Percentiles rank a stretch among this genome's conserved stretches.
These are phyloP conservation scores for Hirudinaria manillensis DNA, from an alignment of 2,888 invertebrate species.

Conservation along the genomic window DNA sequence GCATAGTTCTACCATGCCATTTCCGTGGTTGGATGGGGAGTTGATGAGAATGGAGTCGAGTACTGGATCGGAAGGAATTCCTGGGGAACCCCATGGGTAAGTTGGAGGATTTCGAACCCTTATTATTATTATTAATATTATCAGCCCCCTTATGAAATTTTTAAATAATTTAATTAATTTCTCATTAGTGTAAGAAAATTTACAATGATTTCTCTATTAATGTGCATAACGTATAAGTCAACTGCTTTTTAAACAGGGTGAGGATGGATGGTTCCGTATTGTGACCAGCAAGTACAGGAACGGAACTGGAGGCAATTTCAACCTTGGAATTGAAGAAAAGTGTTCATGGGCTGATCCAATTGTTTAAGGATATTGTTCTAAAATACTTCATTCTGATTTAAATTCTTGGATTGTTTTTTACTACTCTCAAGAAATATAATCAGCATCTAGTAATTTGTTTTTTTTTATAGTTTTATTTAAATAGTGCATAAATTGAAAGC, in stretches of 20 bases:
- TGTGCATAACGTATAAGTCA: constrained; percentile 15
- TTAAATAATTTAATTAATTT: background rate
- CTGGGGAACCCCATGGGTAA: constrained; percentile 56
- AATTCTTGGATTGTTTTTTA: too few species aligned
- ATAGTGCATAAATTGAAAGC: too few species aligned
- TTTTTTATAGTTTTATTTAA: too few species aligned
- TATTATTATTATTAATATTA: background rate
- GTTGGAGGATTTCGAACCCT: background rate
- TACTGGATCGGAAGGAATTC: constrained; percentile 57
- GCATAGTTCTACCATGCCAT: constrained; percentile 55
- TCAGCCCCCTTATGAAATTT: background rate
- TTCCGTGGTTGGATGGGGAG: constrained; percentile 57
- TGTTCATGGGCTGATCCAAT: constrained; percentile 56
- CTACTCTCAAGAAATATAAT: too few species aligned
- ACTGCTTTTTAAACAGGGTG: constrained; percentile 48
- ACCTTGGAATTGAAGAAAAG: constrained; percentile 55
- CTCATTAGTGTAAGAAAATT: too few species aligned
- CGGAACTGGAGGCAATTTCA: constrained; percentile 54
- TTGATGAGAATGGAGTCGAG: constrained; percentile 52
- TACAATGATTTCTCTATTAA: background rate
- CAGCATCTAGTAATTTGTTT: too few species aligned
- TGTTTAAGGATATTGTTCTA: constrained; percentile 37
- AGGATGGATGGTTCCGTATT: constrained; percentile 54
- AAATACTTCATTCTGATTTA: too few species aligned
- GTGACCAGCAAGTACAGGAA: constrained; percentile 56